Base-by-base conservation (phyloP, 1,140 invertebrate species). In the Drosophila erecta region DNA sequence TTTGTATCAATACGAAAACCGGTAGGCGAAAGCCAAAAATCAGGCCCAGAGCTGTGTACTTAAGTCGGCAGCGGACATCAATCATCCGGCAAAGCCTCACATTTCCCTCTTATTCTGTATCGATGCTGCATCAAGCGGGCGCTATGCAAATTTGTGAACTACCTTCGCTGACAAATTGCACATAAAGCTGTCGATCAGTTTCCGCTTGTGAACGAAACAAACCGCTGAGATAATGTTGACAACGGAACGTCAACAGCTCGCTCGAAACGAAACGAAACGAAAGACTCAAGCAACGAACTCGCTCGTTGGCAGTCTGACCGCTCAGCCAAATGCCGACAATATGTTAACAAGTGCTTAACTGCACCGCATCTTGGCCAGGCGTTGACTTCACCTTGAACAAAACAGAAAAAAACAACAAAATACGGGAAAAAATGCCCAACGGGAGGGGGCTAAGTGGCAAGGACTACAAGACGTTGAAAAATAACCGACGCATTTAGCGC, bases 321-420 rank as follows among this genome's bases (percentile, higher is more conserved):
- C 59, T 59, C 43, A 60, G 77, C 77, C 70, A 89, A 89, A 84
- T 89, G 84, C 84, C 84, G 86, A 90, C 84, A 90, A 77, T 89
- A 90, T 89, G 84, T 89, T 89, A 89, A 89, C 84, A 89, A 89
- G 85, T 89, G 84, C 85, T 89, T 90, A 89, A 89, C 85, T 89
- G 80, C 80, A 89, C 47, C 67, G 69, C 55, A 37, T 49, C 50
- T 46, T 49, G 33, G 24, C 59, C 80, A 84, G 80, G 80, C 81
- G 81, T 80, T 84, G 81, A 85, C 77, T 84, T 86, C 72, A 84
- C 81, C 81, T 84, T 84, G 81, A 84, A 57, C 17, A 44, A 24
- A 30, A 15, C 11, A 44, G 15, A 8, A 4, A 44, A 17, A 44
- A 44, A 44, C 30, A 30, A 30, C 30, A 30, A 43, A 43, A 2